These are phyloP conservation scores for Heterochromis multidens DNA, from an alignment of 2,113 vertebrate species.

Conservation along the genomic window DNA sequence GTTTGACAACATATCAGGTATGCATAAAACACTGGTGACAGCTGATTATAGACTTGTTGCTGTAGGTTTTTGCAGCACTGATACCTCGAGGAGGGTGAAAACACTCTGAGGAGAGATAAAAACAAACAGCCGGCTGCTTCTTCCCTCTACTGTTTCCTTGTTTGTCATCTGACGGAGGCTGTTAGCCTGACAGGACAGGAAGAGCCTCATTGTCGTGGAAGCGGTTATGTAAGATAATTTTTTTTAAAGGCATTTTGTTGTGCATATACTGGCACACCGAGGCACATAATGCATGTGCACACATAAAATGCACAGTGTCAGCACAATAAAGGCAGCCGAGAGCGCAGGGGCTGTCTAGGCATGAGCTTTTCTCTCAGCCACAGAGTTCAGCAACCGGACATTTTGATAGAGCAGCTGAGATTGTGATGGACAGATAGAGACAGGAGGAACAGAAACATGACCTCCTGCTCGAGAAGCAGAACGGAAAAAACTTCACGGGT, in stretches of 20 bases:
- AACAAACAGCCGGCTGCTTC: neutral
- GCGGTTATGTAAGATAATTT: constrained; percentile 23
- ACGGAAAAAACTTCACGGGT: neutral
- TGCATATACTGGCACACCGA: neutral
- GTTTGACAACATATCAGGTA: neutral
- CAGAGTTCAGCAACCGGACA: neutral
- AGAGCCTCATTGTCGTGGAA: constrained; percentile 24
- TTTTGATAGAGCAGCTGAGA: neutral
- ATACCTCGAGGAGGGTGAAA: neutral
- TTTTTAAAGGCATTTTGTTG: neutral
- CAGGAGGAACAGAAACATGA: neutral
- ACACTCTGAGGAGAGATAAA: neutral
- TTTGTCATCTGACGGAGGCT: neutral
- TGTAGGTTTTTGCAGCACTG: neutral
- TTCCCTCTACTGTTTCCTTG: constrained; percentile 33
- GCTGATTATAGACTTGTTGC: neutral
- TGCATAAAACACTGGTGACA: neutral
- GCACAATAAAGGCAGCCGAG: neutral
- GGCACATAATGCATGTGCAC: neutral
- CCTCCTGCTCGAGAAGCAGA: neutral
- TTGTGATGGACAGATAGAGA: constrained; percentile 1
- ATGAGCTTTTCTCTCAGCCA: neutral
- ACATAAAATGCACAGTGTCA: constrained; percentile 4
- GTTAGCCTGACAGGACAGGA: constrained; percentile 45
- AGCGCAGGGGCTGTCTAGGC: neutral